Conservation (phyloP, 2,797 vertebrate genomes). For the Miichthys miiuy region DNA sequence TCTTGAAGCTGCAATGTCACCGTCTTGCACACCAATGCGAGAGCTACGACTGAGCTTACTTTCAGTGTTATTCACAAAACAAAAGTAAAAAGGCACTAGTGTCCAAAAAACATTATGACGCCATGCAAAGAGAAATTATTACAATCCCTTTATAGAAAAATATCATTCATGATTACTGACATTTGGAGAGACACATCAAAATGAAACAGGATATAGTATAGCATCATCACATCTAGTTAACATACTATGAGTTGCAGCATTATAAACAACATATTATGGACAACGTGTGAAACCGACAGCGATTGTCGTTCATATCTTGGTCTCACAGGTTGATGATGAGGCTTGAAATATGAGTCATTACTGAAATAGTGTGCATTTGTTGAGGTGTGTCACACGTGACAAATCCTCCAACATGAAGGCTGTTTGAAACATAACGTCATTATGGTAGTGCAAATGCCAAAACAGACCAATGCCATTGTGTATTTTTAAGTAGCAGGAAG, state of each 20-base stretch:
- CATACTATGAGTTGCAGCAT: constrained; percentile 61
- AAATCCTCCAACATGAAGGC: constrained; percentile 53
- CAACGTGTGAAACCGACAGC: constrained; percentile 32
- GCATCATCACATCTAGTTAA: constrained; percentile 66
- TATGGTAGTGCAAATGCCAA: constrained; percentile 80
- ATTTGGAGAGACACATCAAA: constrained; percentile 71
- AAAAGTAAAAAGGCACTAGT: constrained; percentile 90
- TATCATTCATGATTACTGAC: constrained; percentile 62
- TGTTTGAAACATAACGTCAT: constrained; percentile 60
- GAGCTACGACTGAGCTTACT: constrained; percentile 78
- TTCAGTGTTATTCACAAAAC: constrained; percentile 73
- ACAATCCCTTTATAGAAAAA: constrained; percentile 73
- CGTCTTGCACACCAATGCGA: constrained; percentile 61
- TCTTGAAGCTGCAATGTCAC: constrained; percentile 46
- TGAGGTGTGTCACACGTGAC: constrained; percentile 46
- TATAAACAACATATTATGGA: constrained; percentile 59
- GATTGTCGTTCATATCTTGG: constrained; percentile 40
- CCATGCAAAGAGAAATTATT: constrained; percentile 71
- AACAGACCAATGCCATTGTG: constrained; percentile 67
- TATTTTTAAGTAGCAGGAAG: constrained; percentile 75
- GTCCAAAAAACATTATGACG: constrained; percentile 65
- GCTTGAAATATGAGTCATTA: constrained; percentile 63
- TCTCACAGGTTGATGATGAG: constrained; percentile 54
- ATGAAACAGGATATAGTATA: constrained; percentile 68
- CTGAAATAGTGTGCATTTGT: constrained; percentile 65